phyloP scores from a whole-genome alignment of 1,140 invertebrate genomes.

The Caenorhabditis latens region DNA sequence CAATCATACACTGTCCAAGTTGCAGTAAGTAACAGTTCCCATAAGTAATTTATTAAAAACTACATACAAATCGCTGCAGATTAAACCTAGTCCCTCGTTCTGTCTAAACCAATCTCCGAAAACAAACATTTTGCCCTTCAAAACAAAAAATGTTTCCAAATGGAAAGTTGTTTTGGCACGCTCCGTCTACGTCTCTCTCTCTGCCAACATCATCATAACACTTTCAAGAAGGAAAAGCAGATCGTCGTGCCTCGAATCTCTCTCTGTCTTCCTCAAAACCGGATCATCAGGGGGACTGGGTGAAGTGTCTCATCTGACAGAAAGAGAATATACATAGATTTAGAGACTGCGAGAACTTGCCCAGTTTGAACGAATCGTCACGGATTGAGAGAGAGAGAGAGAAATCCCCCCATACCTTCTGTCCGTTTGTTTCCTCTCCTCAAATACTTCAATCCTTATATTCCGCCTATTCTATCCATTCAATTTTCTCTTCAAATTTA shows the following conservation, averaged over 20 bases:
- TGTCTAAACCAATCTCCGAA: no score
- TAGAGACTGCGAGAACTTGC: conserved; percentile 51
- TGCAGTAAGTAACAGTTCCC: no score
- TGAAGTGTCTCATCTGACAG: conserved; percentile 49
- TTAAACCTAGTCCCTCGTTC: no score
- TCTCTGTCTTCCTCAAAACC: conserved; percentile 35
- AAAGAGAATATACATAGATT: conserved; percentile 19
- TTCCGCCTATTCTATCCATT: not conserved
- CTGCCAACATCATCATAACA: conserved; percentile 39
- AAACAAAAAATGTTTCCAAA: no score
- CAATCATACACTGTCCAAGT: no score
- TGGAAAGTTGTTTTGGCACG: conserved; percentile 25
- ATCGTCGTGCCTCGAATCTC: conserved; percentile 33
- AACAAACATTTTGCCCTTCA: no score
- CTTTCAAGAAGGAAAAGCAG: conserved; percentile 35
- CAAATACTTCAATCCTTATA: conserved; percentile 18
- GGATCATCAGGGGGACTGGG: conserved; percentile 30
- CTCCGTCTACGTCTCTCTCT: not conserved
- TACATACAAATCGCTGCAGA: no score
- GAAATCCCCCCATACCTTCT: not conserved
- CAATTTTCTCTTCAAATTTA: conserved; percentile 41
- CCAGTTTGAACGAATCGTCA: conserved; percentile 48
- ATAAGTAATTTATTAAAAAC: no score
- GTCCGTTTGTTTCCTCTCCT: conserved; percentile 27
- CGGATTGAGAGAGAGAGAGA: conserved; percentile 16